These are phyloP conservation scores for Spilogale gracilis DNA, from an alignment of 2,113 vertebrate species.

Conservation along the genomic window DNA sequence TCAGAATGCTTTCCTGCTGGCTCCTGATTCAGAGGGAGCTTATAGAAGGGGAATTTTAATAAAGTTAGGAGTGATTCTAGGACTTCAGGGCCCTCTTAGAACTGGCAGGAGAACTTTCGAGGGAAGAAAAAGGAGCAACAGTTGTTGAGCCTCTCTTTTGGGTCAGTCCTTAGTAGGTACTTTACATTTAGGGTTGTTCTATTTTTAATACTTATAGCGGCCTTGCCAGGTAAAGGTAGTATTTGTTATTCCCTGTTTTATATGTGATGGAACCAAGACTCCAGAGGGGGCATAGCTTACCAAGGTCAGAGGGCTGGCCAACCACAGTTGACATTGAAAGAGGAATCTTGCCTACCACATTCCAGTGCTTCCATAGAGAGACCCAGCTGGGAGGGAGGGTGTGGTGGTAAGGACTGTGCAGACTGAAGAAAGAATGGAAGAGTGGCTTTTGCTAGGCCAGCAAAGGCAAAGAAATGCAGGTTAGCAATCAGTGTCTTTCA, in stretches of 20 bases:
- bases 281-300: not conserved
- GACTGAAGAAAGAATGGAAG: not conserved
- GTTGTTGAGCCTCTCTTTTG: not conserved
- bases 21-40: not conserved
- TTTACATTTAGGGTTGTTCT: not conserved
- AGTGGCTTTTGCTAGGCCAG: not conserved
- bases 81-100: not conserved
- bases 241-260: not conserved
- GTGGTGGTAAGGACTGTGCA: rapidly evolving
- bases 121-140: not conserved
- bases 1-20: not conserved
- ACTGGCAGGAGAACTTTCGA: not conserved
- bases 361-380: not conserved
- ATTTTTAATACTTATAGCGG: not conserved
- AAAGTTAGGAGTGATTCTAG: not conserved
- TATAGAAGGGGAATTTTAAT: not conserved
- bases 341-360: not conserved
- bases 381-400: not conserved
- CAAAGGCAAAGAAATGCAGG: not conserved
- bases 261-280: not conserved
- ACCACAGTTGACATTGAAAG: not conserved
- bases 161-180: not conserved
- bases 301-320: not conserved
- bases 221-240: not conserved
- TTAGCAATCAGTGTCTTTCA: not conserved